Evolutionary conservation across 2,113 vertebrate genomes (phyloP).

Genomic region (Gobiocypris rarus): DNA sequence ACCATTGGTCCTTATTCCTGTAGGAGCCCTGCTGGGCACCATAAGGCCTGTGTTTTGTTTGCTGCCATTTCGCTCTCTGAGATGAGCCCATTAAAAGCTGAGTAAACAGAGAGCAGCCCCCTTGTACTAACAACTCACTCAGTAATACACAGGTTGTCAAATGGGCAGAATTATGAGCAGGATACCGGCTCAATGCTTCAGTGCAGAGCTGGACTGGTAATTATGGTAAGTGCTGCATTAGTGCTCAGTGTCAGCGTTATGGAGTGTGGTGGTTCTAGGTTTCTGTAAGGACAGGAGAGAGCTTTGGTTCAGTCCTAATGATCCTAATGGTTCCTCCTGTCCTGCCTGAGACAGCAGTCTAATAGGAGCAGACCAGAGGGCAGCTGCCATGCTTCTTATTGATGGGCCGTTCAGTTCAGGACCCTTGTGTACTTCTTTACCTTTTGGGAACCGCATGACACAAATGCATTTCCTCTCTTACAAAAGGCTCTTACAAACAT

Average conservation of each 20-base stretch:
- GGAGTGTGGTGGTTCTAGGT: constrained; percentile 1
- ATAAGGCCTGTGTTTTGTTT: constrained; percentile 75
- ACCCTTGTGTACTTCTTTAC: constrained; percentile 34
- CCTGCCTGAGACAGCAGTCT: background rate
- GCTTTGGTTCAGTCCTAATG: background rate
- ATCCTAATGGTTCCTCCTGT: background rate
- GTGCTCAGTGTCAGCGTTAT: background rate
- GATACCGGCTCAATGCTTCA: constrained; percentile 66
- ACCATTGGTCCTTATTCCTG: constrained; percentile 34
- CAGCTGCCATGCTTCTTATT: constrained; percentile 24
- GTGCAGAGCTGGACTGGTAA: constrained; percentile 55
- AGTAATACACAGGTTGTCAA: constrained; percentile 61
- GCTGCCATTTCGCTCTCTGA: constrained; percentile 59
- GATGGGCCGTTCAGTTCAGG: constrained; percentile 35
- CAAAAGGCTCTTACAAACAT: constrained; percentile 25
- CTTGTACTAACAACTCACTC: constrained; percentile 64
- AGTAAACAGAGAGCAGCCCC: constrained; percentile 48
- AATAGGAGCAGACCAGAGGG: background rate
- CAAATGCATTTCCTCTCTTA: constrained; percentile 17
- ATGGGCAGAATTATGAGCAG: constrained; percentile 54
- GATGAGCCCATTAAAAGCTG: constrained; percentile 59
- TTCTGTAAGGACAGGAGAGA: constrained; percentile 1
- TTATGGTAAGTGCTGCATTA: constrained; percentile 18
- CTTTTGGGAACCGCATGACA: constrained; percentile 52
- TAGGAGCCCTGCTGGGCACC: constrained; percentile 66